Base-by-base conservation (phyloP, 2,113 vertebrate species). In the Anoura caudifer region DNA sequence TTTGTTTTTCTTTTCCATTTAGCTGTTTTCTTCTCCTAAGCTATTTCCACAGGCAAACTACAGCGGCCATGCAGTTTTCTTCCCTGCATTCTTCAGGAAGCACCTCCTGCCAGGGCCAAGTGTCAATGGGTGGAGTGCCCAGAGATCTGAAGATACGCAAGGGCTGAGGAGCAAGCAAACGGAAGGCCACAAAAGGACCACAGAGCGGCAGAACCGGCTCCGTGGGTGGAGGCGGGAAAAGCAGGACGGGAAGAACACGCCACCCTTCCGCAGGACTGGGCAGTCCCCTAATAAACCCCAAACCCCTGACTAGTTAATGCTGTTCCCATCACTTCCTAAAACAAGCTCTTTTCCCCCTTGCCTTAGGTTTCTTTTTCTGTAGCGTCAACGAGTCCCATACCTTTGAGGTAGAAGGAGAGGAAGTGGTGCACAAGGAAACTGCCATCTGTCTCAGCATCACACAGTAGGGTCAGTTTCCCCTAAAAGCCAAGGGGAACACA, bases 351-450 rank as follows among this genome's bases (percentile, higher is more conserved):
- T 12, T 22, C 22, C 31, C 50, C 50, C 50, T 14, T 26, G 26
- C 43, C 31, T 59, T 76, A 12, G 54, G 52, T 72, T 52, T 87
- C 54, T 87, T 81, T 88, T n/a, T 81, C 59, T 28, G 41, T 7
- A 67, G 38, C 20, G 59, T 88, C 38, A 33, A 17, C 50, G 31
- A 69, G 72, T 47, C 41, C 72, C 98, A 65, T 96, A 99, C 99
- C 99, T 99, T 98, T 98, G 47, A 99, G 98, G 97, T 99, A 99
- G 97, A 99, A 99, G 61, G 99, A 99, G 3, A 99, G 99, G 95
- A 99, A 99, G 65, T 99, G 99, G 96, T 99, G 99, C 45, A 99
- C 97, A 72, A 99, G 98, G 97, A 99, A 99, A 52, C 99, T 99
- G 65, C 99, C 99, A 59, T 99, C 99, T 2, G 99, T 99, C 84